Evolutionary conservation across 1,140 invertebrate species (phyloP), one percentile per base, ranked within the genome.

Genomic region (Drosophila micromelanica): DNA sequence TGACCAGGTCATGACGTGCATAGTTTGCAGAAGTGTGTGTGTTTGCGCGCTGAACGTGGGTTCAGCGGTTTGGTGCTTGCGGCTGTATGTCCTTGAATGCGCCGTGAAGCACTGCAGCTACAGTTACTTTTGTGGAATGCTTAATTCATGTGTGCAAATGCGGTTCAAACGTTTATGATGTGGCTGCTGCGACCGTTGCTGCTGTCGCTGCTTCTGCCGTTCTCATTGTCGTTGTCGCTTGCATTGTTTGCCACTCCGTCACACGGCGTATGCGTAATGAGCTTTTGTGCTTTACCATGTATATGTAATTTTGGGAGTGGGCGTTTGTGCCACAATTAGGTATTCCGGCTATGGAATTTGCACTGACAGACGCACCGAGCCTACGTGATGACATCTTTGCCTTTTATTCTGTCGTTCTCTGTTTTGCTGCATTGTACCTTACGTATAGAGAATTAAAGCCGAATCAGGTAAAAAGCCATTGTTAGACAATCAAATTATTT

Each of bases 111-210:
- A 73, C 69, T 70, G 74, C 65, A 64, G 65, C 49, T 51, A 40
- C 76, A 76, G 76, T 89, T 89, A 89, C 85, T 86, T 89, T 90
- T 71, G 77, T 51, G 78, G 84, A 89, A 80, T 90, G 77, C 80
- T 85, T 90, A 85, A 89, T 90, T 90, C 85, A 80, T 80, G 77
- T 78, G 80, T 85, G 77, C 80, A 55, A 89, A 71, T 90, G 85
- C 60, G 77, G 85, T 78, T 54, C 78, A 79, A 85, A 78, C 85
- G 85, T 80, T 90, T 78, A 87, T 87, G 78, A 82, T 82, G 82
- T 82, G 82, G 75, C 56, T 67, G 38, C 52, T 48, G 20, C 40
- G 45, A 52, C 32, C 2, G 23, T 20, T 27, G 23, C 12, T 27
- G 37, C 12, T n/a, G 8, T 8, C 42, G n/a, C 20, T 23, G 48